Evolutionary conservation across 2,888 invertebrate genomes (phyloP), one percentile per base, ranked within the genome.

Genomic region (Himalopsyche japonica): DNA sequence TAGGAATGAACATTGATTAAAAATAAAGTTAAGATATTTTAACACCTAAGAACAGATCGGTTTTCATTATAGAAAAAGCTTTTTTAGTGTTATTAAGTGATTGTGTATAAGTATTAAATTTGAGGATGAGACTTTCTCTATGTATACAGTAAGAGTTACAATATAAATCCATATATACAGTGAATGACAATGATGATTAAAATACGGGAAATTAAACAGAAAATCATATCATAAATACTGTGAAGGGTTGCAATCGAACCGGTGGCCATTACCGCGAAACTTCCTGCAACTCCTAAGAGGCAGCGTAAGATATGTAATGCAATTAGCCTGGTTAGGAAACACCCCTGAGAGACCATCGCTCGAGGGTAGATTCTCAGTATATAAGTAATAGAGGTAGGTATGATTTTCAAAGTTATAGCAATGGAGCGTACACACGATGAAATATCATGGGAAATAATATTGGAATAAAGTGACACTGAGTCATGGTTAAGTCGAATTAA

Each of bases 321-420:
- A 83, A 83, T 83, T 83, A 83, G 83, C 49, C 79, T 76, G 79
- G 83, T 83, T 79, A 83, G 70, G 70, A 70, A 27, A 70, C 70
- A 70, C 70, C 70, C 70, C 24, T 24, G 70, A 70, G 70, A 70
- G 27, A 24, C 30, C 70, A 30, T 70, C 70, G 70, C 70, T 30
- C 3, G 70, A 70, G 70, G 70, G 70, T 70, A 30, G 70, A 27
- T 70, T 27, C 15, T 24, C 70, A 30, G 70, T 70, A 70, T 70
- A 70, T 70, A 27, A 12, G 70, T 70, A 15, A 70, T 70, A 70
- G 70, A 70, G 27, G 30, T 30, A 30, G 30, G 70, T 27, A 30
- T 70, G 70, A 70, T 70, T 70, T 70, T 70, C 27, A 70, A 12
- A 27, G 8, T 70, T 27, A 70, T 2, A 20, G 27, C 15, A 27